These are phyloP conservation scores for Pica pica DNA, from an alignment of 2,113 vertebrate species.

Conservation along the genomic window DNA sequence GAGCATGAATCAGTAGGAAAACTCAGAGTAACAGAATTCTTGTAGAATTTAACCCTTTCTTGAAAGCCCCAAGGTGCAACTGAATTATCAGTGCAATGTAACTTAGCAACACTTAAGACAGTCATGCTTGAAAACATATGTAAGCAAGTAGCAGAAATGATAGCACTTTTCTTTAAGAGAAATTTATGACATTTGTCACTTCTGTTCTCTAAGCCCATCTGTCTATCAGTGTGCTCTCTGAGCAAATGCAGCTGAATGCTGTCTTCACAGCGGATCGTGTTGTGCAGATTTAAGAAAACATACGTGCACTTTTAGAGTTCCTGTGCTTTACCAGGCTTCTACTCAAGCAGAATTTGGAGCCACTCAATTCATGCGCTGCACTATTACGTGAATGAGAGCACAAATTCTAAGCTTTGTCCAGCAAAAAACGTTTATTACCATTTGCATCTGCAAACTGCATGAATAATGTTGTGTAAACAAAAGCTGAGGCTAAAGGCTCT, in stretches of 20 bases:
- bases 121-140: conserved; percentile 11
- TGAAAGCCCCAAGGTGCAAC: background rate
- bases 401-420: background rate
- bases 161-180: conserved; percentile 13
- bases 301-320: background rate
- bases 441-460: background rate
- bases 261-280: background rate
- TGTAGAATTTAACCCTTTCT: background rate
- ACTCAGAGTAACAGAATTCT: background rate
- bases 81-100: background rate
- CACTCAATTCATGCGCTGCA: background rate
- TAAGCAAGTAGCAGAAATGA: conserved; percentile 9
- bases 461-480: background rate
- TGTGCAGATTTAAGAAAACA: background rate
- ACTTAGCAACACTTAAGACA: background rate
- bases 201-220: conserved; percentile 27
- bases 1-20: background rate
- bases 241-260: background rate
- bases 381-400: background rate
- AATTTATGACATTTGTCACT: conserved; percentile 28
- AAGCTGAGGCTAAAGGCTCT: background rate
- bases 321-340: background rate
- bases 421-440: background rate
- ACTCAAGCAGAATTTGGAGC: background rate
- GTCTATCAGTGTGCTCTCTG: background rate